phyloP scores from a whole-genome alignment of 2,113 vertebrate species.

The Peucedramus taeniatus region DNA sequence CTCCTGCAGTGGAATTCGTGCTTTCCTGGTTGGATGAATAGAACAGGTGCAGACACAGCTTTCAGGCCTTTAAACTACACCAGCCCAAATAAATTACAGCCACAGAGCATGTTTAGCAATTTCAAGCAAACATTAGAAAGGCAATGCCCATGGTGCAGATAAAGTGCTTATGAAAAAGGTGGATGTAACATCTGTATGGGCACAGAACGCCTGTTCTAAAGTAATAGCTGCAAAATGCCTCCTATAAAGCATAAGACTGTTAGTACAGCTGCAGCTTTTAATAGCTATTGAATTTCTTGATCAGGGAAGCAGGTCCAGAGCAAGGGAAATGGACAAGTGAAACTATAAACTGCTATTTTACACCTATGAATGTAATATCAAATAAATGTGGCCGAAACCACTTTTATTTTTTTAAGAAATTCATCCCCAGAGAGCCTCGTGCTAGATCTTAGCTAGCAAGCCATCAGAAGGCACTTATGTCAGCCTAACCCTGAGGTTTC shows the following conservation, averaged over 20 bases:
- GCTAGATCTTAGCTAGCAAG: slow-evolving; percentile 14
- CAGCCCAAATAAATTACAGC: slow-evolving; percentile 52
- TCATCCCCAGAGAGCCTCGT: neutral
- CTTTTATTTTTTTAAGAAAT: slow-evolving; percentile 47
- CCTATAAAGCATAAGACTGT: slow-evolving; percentile 42
- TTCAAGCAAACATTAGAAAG: slow-evolving; percentile 25
- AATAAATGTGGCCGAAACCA: slow-evolving; percentile 19
- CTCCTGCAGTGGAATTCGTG: neutral
- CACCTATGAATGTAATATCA: slow-evolving; percentile 61
- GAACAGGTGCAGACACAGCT: slow-evolving; percentile 47
- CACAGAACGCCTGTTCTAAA: neutral
- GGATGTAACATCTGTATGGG: slow-evolving; percentile 45
- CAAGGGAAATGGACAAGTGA: slow-evolving; percentile 58
- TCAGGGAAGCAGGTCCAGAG: slow-evolving; percentile 36
- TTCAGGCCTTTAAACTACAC: slow-evolving; percentile 26
- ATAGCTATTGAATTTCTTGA: slow-evolving; percentile 59
- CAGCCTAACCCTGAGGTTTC: slow-evolving; percentile 16
- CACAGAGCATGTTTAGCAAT: slow-evolving; percentile 2
- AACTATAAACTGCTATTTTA: slow-evolving; percentile 64
- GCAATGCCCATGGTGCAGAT: slow-evolving; percentile 50
- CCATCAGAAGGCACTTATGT: slow-evolving; percentile 56
- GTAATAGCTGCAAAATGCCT: slow-evolving; percentile 58
- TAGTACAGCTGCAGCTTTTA: slow-evolving; percentile 67
- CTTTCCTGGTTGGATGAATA: neutral
- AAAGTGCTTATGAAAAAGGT: slow-evolving; percentile 54